Conservation (phyloP, 2,113 vertebrate genomes). For the Collichthys lucidus region DNA sequence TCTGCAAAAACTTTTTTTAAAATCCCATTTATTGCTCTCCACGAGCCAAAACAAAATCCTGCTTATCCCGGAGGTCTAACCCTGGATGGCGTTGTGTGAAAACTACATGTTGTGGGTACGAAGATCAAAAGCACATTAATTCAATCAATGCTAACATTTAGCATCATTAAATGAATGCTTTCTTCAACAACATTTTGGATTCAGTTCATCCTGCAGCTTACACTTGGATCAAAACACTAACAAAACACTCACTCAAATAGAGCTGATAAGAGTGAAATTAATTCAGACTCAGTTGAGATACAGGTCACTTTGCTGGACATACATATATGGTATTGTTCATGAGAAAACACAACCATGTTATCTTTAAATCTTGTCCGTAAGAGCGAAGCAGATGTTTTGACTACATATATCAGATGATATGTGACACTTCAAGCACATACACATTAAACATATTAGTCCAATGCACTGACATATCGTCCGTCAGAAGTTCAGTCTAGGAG, state of each 20-base stretch:
- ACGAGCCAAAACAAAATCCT: constrained; percentile 20
- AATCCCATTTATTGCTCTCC: constrained; percentile 8
- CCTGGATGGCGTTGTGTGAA: neutral
- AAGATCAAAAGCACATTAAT: constrained; percentile 25
- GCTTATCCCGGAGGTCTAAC: constrained; percentile 15
- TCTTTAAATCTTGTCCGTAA: constrained; percentile 31
- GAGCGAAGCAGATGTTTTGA: constrained; percentile 40
- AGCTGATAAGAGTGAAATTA: constrained; percentile 1
- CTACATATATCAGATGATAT: constrained; percentile 15
- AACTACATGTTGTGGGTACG: constrained; percentile 4
- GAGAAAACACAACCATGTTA: constrained; percentile 29
- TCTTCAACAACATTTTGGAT: constrained; percentile 10
- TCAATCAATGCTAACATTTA: neutral
- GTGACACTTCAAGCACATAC: constrained; percentile 17
- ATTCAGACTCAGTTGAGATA: constrained; percentile 10
- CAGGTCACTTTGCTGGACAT: constrained; percentile 18
- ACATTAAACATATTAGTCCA: constrained; percentile 7
- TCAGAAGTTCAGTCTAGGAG: neutral
- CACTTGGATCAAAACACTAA: constrained; percentile 13
- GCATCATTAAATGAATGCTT: constrained; percentile 8
- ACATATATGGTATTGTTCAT: constrained; percentile 54
- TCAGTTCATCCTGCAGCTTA: neutral
- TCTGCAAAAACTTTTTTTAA: neutral
- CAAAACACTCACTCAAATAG: no score
- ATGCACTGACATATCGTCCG: neutral